Evolutionary conservation across 2,888 invertebrate genomes (phyloP).

Genomic region (Molanna angustata): DNA sequence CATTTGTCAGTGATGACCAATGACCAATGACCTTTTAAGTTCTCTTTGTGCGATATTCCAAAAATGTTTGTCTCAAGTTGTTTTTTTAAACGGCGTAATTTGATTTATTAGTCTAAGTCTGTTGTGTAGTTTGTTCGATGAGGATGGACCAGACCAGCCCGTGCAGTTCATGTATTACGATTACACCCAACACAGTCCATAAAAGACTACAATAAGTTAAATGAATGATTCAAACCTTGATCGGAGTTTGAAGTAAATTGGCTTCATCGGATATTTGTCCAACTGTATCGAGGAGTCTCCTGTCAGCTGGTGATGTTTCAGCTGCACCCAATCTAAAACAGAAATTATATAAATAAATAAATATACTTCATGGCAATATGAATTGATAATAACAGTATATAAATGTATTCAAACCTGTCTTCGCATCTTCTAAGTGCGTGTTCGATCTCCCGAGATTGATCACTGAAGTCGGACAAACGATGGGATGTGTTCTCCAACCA

Average conservation of each 20-base stretch:
- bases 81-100: too few species aligned
- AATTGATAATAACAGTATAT: neutral
- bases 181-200: too few species aligned
- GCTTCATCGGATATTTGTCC: constrained; percentile 75
- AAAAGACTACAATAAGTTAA: too few species aligned
- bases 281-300: constrained; percentile 80
- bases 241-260: constrained; percentile 49
- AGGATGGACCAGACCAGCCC: too few species aligned
- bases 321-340: constrained; percentile 54
- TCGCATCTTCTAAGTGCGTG: constrained; percentile 85
- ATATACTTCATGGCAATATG: too few species aligned
- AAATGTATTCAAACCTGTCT: constrained; percentile 65
- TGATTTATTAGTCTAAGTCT: too few species aligned
- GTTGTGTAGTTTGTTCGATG: too few species aligned
- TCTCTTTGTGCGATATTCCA: too few species aligned
- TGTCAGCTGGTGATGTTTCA: constrained; percentile 74
- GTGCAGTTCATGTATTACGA: too few species aligned
- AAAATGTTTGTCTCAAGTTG: too few species aligned
- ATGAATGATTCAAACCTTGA: constrained; percentile 24
- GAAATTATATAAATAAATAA: neutral
- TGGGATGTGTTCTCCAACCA: constrained; percentile 80
- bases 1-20: too few species aligned
- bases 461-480: constrained; percentile 79
- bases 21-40: too few species aligned
- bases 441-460: constrained; percentile 80